Percentiles rank a stretch among this genome's conserved stretches.
Evolutionary conservation across 2,797 vertebrate genomes (phyloP).

Genomic region (Ctenosaura bakeri): DNA sequence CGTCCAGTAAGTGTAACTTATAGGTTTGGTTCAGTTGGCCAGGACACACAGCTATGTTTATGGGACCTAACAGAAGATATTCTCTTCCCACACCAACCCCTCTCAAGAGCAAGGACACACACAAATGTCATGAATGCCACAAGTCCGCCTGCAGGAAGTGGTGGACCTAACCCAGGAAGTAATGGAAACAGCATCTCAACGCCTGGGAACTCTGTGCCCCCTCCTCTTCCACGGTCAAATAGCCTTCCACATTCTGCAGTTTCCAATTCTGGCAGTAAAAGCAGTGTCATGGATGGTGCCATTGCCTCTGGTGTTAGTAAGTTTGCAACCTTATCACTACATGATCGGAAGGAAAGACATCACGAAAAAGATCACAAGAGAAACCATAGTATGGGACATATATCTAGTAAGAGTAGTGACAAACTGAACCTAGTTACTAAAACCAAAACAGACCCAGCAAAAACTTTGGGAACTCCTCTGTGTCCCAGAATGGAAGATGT

Average conservation of each 20-base stretch:
- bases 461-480: conserved; percentile 94
- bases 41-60: conserved; percentile 97
- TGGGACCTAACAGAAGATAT: conserved; percentile 99
- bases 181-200: conserved; percentile 85
- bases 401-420: conserved; percentile 99
- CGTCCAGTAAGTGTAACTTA: conserved; percentile 95
- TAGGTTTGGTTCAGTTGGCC: conserved; percentile 96
- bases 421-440: conserved; percentile 96
- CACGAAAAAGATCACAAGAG: conserved; percentile 98
- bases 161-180: conserved; percentile 81
- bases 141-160: conserved; percentile 86
- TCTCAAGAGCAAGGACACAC: conserved; percentile 95
- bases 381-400: conserved; percentile 99
- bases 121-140: conserved; percentile 98
- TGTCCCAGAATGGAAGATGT: conserved; percentile 98
- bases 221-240: conserved; percentile 94
- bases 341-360: conserved; percentile 96
- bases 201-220: conserved; percentile 85
- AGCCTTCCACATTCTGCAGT: conserved; percentile 92
- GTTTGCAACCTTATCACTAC: conserved; percentile 95
- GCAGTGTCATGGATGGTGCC: conserved; percentile 89
- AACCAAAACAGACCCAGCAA: conserved; percentile 94
- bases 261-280: conserved; percentile 86
- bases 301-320: conserved; percentile 93
- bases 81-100: conserved; percentile 95